Conservation (phyloP, 2,888 invertebrate genomes). For the Macaria liturata region DNA sequence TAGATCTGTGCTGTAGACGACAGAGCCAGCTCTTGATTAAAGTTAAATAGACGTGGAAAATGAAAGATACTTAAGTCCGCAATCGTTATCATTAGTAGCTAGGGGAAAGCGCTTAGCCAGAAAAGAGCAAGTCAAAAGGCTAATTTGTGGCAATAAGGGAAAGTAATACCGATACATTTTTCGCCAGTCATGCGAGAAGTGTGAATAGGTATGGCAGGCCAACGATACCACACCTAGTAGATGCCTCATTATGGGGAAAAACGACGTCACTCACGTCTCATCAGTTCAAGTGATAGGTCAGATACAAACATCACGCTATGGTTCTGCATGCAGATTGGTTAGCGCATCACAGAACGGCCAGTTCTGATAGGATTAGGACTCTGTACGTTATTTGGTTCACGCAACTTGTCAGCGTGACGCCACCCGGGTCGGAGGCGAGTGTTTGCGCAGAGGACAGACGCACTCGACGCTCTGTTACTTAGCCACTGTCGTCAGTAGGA, state of each 20-base stretch:
- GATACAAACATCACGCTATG: too few species aligned
- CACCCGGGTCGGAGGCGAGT: constrained; percentile 60
- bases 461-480: constrained; percentile 26
- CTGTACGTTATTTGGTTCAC: too few species aligned
- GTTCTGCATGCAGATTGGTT: too few species aligned
- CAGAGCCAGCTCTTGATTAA: background rate
- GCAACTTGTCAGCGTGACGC: constrained; percentile 42
- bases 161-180: constrained; percentile 50
- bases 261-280: too few species aligned
- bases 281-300: too few species aligned
- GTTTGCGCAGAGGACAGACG: constrained; percentile 53
- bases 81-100: constrained; percentile 18
- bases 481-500: constrained; percentile 17
- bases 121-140: constrained; percentile 29
- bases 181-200: constrained; percentile 58
- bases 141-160: constrained; percentile 55
- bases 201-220: constrained; percentile 42
- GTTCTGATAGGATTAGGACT: too few species aligned
- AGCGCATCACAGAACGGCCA: too few species aligned
- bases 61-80: constrained; percentile 12
- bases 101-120: constrained; percentile 28
- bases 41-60: constrained; percentile 11
- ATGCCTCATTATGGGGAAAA: too few species aligned
- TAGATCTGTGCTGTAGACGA: background rate
- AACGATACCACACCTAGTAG: too few species aligned